Evolutionary conservation across 2,113 vertebrate genomes (phyloP), one percentile per base, ranked within the genome.

Genomic region (Xyrauchen texanus): DNA sequence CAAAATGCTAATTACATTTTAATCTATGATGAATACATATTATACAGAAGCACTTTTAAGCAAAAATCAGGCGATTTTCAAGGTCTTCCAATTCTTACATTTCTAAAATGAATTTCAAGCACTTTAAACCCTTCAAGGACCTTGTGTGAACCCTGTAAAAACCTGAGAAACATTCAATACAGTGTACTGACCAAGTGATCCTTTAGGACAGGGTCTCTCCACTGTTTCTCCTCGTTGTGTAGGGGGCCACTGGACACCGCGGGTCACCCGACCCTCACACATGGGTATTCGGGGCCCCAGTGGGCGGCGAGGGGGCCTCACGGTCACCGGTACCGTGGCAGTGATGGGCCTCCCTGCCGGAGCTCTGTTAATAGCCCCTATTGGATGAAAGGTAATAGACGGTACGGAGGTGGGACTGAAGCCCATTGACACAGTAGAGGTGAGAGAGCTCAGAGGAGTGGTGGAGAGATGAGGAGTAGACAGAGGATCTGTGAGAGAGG

Each of bases 191-290:
- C 96, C 96, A 71, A 95, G 92, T 0, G 96, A 96, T 5, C 96
- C 96, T 90, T 96, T 97, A 0, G 96, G 96, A 49, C 95, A 97
- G 2, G 96, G 96, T 78, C 96, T 93, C 83, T 97, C 95, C 69
- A 97, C 95, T 6, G 93, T 92, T 88, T 96, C 95, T 68, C 96
- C 96, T 84, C 95, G 93, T 77, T 95, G 93, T 0, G 95, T 96
- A 9, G 94, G 92, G 0, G 95, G 96, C 95, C 96, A 97, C 86
- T 95, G 95, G 53, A 96, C 94, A 34, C 94, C 93, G 58, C 95
- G 89, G n/a, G 94, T 93, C 83, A 95, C 94, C 1, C 94, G 87
- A 15, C 93, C 92, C 61, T 96, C 94, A 53, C 95, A 97, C 85
- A 93, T 86, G 91, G 90, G 90, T 91, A 86, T 68, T 91, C 81